phyloP scores from a whole-genome alignment of 64 coral and sea anemone genomes.

The Actinia tenebrosa region DNA sequence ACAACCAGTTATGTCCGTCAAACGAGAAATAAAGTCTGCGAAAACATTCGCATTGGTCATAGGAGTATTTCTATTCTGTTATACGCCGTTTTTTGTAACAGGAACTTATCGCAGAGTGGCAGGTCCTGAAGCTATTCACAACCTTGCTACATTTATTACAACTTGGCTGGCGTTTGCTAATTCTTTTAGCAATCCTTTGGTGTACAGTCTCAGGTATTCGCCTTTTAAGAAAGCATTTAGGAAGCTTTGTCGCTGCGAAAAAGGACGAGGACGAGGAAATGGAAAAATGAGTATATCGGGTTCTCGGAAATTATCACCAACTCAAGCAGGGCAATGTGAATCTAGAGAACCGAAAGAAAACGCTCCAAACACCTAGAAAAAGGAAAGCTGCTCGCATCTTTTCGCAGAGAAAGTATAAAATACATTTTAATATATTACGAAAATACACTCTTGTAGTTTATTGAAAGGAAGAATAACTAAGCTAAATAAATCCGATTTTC shows the following conservation, averaged over 20 bases:
- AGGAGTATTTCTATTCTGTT: constrained; percentile 73
- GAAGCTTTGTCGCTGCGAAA: constrained; percentile 14
- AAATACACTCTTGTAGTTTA: too few relatives aligned
- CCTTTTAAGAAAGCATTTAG: constrained; percentile 78
- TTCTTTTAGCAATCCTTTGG: constrained; percentile 77
- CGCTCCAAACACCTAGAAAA: neutral
- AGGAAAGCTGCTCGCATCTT: neutral
- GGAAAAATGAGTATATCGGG: neutral
- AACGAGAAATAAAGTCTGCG: constrained; percentile 79
- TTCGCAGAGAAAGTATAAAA: too few relatives aligned
- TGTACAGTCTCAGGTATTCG: constrained; percentile 72
- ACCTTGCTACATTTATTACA: constrained; percentile 27
- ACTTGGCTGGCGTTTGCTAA: constrained; percentile 89
- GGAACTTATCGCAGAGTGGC: constrained; percentile 70
- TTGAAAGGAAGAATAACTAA: too few relatives aligned
- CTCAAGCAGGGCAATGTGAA: neutral
- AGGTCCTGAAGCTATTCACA: constrained; percentile 13
- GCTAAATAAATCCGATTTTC: neutral
- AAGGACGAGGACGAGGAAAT: neutral
- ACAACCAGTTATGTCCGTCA: constrained; percentile 18
- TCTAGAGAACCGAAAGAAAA: neutral
- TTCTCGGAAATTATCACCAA: neutral
- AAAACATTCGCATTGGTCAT: constrained; percentile 73
- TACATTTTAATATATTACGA: too few relatives aligned
- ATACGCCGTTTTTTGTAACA: constrained; percentile 64